A percentile compares a stretch with the other conserved stretches of the same genome.
Conservation (phyloP, 2,797 vertebrate genomes). For the Perodicticus potto region DNA sequence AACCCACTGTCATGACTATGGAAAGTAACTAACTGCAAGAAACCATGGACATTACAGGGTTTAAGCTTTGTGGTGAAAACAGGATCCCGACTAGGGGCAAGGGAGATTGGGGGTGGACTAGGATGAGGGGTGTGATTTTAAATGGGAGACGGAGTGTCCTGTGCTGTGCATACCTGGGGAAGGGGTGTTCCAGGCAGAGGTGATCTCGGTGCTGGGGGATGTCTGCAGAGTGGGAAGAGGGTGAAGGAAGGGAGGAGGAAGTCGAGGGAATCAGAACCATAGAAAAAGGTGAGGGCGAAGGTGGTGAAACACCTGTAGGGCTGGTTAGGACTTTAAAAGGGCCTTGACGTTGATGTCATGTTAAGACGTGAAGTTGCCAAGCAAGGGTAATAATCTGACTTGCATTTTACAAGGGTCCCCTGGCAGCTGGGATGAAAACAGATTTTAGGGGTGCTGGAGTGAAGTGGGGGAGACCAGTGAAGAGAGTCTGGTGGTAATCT, state of each 20-base stretch:
- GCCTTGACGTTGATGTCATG: neutral
- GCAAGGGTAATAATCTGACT: neutral
- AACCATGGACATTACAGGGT: rapidly evolving
- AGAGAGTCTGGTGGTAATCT: neutral
- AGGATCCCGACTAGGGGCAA: neutral
- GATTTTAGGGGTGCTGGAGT: neutral
- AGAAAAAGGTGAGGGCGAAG: neutral
- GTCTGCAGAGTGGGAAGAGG: neutral
- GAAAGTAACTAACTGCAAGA: neutral
- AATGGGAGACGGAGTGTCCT: too few species aligned
- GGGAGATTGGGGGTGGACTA: neutral
- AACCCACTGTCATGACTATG: neutral
- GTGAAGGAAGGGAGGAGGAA: neutral
- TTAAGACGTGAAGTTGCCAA: neutral
- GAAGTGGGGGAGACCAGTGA: neutral
- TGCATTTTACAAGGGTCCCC: neutral
- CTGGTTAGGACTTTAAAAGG: neutral
- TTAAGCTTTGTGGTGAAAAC: neutral
- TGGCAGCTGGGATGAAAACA: neutral
- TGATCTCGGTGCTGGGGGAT: neutral
- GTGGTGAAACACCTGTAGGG: neutral
- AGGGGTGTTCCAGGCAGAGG: neutral
- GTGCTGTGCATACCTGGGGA: neutral
- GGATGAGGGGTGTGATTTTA: neutral
- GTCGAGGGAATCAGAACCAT: too few species aligned